These are phyloP conservation scores for Neolamprologus modestus DNA, from an alignment of 2,113 vertebrate species.

Conservation along the genomic window DNA sequence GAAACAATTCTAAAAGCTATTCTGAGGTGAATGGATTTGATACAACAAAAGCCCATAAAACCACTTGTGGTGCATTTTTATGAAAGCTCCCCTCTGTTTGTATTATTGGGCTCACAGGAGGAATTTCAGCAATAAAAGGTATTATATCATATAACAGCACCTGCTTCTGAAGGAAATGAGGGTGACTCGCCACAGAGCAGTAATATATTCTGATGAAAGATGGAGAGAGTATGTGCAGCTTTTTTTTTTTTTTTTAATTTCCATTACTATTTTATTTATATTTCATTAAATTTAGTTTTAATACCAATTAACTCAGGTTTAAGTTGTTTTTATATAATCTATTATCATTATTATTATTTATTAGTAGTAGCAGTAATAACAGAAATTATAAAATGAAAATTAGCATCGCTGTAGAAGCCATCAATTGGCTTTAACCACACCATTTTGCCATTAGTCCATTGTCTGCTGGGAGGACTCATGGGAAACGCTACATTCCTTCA, in stretches of 20 bases:
- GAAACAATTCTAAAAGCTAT: neutral
- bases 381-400: neutral
- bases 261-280: neutral
- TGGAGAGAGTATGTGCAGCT: neutral
- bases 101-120: neutral
- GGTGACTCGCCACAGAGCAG: neutral
- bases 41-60: neutral
- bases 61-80: neutral
- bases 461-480: neutral
- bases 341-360: neutral
- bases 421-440: neutral
- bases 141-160: neutral
- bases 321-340: neutral
- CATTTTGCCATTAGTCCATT: neutral
- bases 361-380: neutral
- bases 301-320: neutral
- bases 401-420: neutral
- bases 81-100: neutral
- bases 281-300: neutral
- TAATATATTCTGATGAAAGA: neutral
- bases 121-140: slow-evolving; percentile 20
- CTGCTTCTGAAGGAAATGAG: neutral
- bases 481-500: slow-evolving; percentile 20
- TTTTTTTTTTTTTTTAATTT: neutral
- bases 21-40: neutral